Percentiles rank a stretch among this genome's conserved stretches.
These are phyloP conservation scores for Scolanthus callimorphus DNA, from an alignment of 92 coral and sea anemone genomes.

Conservation along the genomic window DNA sequence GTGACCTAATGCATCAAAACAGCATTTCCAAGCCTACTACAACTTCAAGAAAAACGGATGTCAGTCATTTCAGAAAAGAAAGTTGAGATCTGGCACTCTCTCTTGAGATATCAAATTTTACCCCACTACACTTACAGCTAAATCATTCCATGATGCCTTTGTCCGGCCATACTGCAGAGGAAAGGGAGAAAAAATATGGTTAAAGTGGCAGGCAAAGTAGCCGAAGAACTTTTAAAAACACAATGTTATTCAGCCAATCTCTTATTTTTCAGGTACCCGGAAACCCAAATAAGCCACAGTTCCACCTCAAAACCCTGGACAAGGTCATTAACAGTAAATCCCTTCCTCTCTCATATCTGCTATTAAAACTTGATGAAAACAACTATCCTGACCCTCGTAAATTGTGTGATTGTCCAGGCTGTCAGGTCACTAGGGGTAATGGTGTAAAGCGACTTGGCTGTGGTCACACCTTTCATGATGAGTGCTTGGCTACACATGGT, in stretches of 20 bases:
- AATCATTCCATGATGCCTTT: slow-evolving; percentile 10
- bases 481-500: not conserved
- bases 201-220: slow-evolving; percentile 16
- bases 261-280: too few species aligned
- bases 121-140: slow-evolving; percentile 22
- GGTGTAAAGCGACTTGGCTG: slow-evolving; percentile 16
- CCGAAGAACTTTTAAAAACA: slow-evolving; percentile 18
- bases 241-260: too few species aligned
- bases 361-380: not conserved
- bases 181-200: slow-evolving; percentile 11
- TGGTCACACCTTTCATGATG: slow-evolving; percentile 15
- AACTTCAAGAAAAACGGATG: slow-evolving; percentile 26
- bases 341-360: slow-evolving; percentile 16
- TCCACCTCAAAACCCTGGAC: slow-evolving; percentile 15
- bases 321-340: slow-evolving; percentile 14
- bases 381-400: slow-evolving; percentile 1
- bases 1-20: slow-evolving; percentile 36
- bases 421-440: not conserved
- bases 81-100: slow-evolving; percentile 46
- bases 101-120: slow-evolving; percentile 9
- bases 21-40: slow-evolving; percentile 37
- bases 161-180: slow-evolving; percentile 30
- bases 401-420: slow-evolving; percentile 15
- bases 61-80: slow-evolving; percentile 35
- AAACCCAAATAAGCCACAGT: slow-evolving; percentile 23